phyloP scores from a whole-genome alignment of 2,888 invertebrate genomes.

The Campoplex capitator region DNA sequence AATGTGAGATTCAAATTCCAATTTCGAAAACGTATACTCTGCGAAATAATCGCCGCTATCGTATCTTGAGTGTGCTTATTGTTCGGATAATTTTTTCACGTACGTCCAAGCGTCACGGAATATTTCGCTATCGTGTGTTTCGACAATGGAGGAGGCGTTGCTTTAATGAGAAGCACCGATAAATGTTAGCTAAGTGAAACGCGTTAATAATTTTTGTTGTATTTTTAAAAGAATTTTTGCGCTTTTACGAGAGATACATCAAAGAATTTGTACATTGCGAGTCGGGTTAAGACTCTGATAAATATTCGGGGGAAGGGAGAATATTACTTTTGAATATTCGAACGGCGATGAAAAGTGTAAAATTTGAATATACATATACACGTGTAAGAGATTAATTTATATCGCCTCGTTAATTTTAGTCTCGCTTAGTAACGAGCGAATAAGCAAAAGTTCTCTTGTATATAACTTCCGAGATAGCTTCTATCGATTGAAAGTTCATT shows the following conservation, averaged over 20 bases:
- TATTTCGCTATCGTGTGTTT: background rate
- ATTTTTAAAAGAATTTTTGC: conserved; percentile 34
- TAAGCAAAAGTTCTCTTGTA: conserved; percentile 60
- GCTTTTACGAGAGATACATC: conserved; percentile 36
- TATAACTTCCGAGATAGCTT: conserved; percentile 63
- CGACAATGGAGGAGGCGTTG: background rate
- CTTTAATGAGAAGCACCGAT: background rate
- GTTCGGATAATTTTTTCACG: conserved; percentile 31
- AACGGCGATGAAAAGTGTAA: conserved; percentile 37
- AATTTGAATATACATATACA: conserved; percentile 51
- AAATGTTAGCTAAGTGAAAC: conserved; percentile 3
- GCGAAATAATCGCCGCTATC: conserved; percentile 30
- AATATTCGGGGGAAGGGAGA: background rate
- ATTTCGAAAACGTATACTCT: conserved; percentile 38
- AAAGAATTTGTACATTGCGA: conserved; percentile 51
- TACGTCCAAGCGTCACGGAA: conserved; percentile 6
- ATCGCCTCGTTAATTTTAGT: conserved; percentile 46
- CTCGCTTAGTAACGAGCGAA: conserved; percentile 41
- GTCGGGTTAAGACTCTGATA: conserved; percentile 30
- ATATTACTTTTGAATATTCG: conserved; percentile 34
- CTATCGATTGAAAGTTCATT: conserved; percentile 44
- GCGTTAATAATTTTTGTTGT: conserved; percentile 4
- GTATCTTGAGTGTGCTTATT: conserved; percentile 30
- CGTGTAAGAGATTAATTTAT: conserved; percentile 59
- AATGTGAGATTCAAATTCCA: conserved; percentile 6